Evolutionary conservation across 1,140 invertebrate genomes (phyloP), one percentile per base, ranked within the genome.

Genomic region (Orussus abietinus): DNA sequence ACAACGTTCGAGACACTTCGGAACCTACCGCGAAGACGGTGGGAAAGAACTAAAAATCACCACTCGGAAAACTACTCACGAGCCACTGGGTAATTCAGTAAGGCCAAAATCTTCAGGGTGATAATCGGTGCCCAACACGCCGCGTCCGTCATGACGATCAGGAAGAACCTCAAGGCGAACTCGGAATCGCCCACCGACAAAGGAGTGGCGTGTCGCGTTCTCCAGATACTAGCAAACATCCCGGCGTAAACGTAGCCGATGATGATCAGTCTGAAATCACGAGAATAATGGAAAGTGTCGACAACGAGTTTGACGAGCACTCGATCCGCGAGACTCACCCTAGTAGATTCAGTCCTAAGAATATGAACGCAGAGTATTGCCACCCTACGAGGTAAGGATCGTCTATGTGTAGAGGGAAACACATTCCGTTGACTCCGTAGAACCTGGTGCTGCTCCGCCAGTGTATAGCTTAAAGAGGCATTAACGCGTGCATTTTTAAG

Each of bases 51-150:
- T 25, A 5, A 9, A 25, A 30, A 20, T 20, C 17, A 28, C n/a
- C 9, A 9, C 4, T 20, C 5, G 15, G 19, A 13, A 40, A 29
- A 40, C 29, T 18, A 5, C 60, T 65, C 46, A 73, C 69, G 53
- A 38, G 67, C 45, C 6, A 70, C 55, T 1, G 65, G 64, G 42
- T 67, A 69, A 22, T 62, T 57, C 41, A 76, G 65, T 42, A 87
- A 74, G 2, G 81, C 84, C 31, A 79, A 51, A 21, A 84, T 74
- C 60, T 89, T 88, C 29, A 86, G 66, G 12, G 77, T 52, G 19
- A 86, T 84, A 15, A 88, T 84, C 3, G 86, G 86, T 5, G 78
- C 73, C 86, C 86, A 89, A 55, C 86, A 89, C 14, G 80, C 57
- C n/a, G 77, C 78, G 59, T 89, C 81, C 0, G 84, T 85, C 11